Percentiles rank a stretch among this genome's conserved stretches.
Evolutionary conservation across 1,140 invertebrate species (phyloP).

Genomic region (Lasioglossum albipes): DNA sequence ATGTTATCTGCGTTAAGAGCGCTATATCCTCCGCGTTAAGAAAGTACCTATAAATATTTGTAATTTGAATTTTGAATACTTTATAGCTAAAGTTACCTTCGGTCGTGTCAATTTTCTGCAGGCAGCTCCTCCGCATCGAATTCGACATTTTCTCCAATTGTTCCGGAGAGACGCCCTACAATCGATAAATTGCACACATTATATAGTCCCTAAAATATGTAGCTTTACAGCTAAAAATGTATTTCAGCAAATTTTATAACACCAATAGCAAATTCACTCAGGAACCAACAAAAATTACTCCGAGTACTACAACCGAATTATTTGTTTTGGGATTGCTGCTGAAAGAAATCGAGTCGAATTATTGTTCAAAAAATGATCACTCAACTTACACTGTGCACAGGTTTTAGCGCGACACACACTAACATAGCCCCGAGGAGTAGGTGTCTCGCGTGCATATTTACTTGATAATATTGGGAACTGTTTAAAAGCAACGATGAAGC

Average conservation of each 20-base stretch:
- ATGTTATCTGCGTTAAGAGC: no score
- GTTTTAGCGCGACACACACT: not conserved
- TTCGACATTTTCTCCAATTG: constrained; percentile 57
- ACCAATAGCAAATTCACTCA: no score
- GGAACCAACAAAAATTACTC: no score
- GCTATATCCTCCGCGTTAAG: no score
- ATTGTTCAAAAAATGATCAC: not conserved
- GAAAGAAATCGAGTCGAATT: not conserved
- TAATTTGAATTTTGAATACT: not conserved
- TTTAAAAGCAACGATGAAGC: not conserved
- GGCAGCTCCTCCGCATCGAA: constrained; percentile 48
- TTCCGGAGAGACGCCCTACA: constrained; percentile 48
- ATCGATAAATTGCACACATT: not conserved
- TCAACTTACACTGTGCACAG: constrained; percentile 37
- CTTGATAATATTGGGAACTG: not conserved
- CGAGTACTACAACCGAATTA: no score
- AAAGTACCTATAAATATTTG: no score
- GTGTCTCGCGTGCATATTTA: constrained; percentile 18
- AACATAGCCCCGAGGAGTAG: constrained; percentile 1
- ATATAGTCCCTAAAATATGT: no score
- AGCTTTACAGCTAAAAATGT: no score
- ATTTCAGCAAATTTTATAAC: no score
- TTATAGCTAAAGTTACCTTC: constrained; percentile 42
- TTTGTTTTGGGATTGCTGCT: no score
- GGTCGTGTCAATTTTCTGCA: constrained; percentile 39